Evolutionary conservation across 1,140 invertebrate species (phyloP), one percentile per base, ranked within the genome.

Genomic region (Drosophila bipectinata): DNA sequence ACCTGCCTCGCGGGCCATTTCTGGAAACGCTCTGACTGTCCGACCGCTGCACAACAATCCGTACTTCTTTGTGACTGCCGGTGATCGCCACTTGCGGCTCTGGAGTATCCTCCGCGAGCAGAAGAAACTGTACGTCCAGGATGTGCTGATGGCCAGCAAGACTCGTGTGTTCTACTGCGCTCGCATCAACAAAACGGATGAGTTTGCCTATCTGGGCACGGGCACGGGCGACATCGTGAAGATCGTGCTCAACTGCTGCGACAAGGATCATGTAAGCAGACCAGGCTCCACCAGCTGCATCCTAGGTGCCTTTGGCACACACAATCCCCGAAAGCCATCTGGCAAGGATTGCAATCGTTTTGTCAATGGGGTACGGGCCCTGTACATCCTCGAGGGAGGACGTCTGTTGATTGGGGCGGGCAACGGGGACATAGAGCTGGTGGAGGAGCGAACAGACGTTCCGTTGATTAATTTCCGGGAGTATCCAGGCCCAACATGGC

Each of bases 161-260:
- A 94, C 95, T 44, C 93, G 96, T 4, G 93, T 92, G 10, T 94
- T 96, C 12, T 93, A 94, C 10, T 95, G 94, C 51, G 92, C 95
- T 26, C 93, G 93, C 28, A 92, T 96, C 26, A 94, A 94, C 75
- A 90, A 92, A 2, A 93, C 94, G 53, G 97, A 98, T 85, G 93
- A 94, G 34, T 94, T 93, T 61, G 94, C 95, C 24, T 97, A 96
- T 85, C 96, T 97, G 82, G 97, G 97, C 10, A 98, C 97, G 15
- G 95, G 95, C 81, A 97, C 93, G 0, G 93, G 94, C 3, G 94
- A 94, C 74, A 93, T 95, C 67, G 91, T 94, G 45, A 95, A 95
- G 90, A 93, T 95, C 59, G 92, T 93, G 1, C 92, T 96, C 9
- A 96, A 96, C 77, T 96, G 94, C 72, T 93, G 94, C 48, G 94